These are phyloP conservation scores for Phengaris arion DNA, from an alignment of 2,888 invertebrate genomes.

Conservation along the genomic window DNA sequence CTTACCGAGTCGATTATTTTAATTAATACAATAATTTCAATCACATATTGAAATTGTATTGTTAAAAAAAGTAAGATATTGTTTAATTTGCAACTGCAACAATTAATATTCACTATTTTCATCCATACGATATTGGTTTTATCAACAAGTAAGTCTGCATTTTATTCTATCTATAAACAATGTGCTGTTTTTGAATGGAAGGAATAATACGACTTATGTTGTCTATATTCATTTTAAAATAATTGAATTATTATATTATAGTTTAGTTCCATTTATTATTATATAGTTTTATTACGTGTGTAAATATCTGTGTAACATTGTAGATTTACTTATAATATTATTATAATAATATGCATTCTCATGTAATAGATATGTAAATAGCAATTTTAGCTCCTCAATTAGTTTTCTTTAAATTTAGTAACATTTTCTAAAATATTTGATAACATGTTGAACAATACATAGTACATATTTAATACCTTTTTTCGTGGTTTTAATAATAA, in stretches of 20 bases:
- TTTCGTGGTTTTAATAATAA: too few relatives aligned
- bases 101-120: not conserved
- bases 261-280: not conserved
- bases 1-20: not conserved
- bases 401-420: not conserved
- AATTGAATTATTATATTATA: not conserved
- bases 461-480: not conserved
- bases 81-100: not conserved
- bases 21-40: too few relatives aligned
- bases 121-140: not conserved
- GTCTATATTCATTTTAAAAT: not conserved
- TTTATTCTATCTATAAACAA: not conserved
- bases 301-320: not conserved
- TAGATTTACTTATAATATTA: slow-evolving; percentile 3
- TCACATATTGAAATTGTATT: not conserved
- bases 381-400: not conserved
- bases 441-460: not conserved
- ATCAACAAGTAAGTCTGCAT: not conserved
- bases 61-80: not conserved
- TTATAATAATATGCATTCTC: not conserved
- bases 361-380: not conserved
- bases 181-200: not conserved
- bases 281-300: not conserved
- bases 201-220: not conserved
- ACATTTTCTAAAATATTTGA: not conserved